Base-by-base conservation (phyloP, 92 coral and sea anemone species). In the Porites divaricata region DNA sequence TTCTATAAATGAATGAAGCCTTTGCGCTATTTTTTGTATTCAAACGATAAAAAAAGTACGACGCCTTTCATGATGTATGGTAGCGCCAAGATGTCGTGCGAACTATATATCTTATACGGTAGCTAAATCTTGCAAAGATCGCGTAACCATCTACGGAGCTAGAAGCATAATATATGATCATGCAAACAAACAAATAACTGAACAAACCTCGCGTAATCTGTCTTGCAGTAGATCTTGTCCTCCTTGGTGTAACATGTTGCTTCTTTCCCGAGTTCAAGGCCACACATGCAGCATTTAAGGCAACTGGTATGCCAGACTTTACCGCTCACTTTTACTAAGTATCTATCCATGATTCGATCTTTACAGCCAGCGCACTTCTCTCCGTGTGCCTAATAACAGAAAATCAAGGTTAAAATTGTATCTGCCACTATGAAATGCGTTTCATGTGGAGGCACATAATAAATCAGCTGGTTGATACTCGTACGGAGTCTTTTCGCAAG, bases 181-280 rank as follows among this genome's bases (percentile, higher is more conserved):
- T 45, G 74, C 19, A 56, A 74, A 61, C 57, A 75, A 80, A 75
- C 51, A n/a, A 56, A 6, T 63, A 21, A 52, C 62, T 19, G 64
- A 70, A 4, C 28, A 9, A 63, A 97, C 99, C 99, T 97, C 4
- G 99, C 99, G 66, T 97, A 97, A 73, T 97, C 99, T 11, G 92
- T 91, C 52, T 97, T 97, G 86, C 99, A 97, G 84, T 94, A 97
- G 22, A 97, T 97, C 83, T 89, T 93, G 78, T 89, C 92, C 49
- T 97, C 99, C 76, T 97, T 97, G 15, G 99, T 95, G 73, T 97
- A 97, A 78, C 99, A 97, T 6, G 97, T 97, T n/a, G 99, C 96
- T 79, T 95, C 99, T n/a, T 91, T 89, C 20, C 98, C 99, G 19
- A 97, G 85, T 23, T 97, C 98, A 41, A 88, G 84, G 25, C 93